These are phyloP conservation scores for Leptopilina syphax DNA, from an alignment of 2,888 invertebrate genomes.

Conservation along the genomic window DNA sequence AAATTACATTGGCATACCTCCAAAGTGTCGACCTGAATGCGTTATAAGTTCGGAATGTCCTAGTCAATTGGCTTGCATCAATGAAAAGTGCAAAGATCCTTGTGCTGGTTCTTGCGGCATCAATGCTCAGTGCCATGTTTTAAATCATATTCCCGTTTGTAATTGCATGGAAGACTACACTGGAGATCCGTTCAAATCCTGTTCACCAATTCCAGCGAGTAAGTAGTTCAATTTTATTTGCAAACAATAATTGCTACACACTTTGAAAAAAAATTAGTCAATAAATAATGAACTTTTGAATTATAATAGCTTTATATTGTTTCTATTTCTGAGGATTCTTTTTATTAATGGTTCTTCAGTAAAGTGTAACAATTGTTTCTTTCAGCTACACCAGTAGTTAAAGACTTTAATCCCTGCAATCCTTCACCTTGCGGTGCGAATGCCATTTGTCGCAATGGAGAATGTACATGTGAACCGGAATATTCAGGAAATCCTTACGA, in stretches of 20 bases:
- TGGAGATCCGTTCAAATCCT: constrained; percentile 91
- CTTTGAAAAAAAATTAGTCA: too few species aligned
- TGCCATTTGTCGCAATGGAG: constrained; percentile 84
- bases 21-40: constrained; percentile 90
- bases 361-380: background rate
- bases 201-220: constrained; percentile 81
- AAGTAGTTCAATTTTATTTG: constrained; percentile 71
- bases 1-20: constrained; percentile 88
- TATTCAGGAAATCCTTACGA: constrained; percentile 80
- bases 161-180: constrained; percentile 90
- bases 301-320: too few species aligned
- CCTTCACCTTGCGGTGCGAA: constrained; percentile 87
- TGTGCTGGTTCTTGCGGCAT: constrained; percentile 93
- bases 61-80: constrained; percentile 88
- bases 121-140: constrained; percentile 88
- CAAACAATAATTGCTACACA: background rate
- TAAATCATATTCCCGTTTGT: constrained; percentile 92
- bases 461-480: constrained; percentile 78
- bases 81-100: constrained; percentile 91
- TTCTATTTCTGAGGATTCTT: too few species aligned
- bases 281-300: too few species aligned
- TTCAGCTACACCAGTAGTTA: constrained; percentile 46
- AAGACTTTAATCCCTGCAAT: constrained; percentile 76
- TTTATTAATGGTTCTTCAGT: background rate
- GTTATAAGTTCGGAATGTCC: constrained; percentile 92